Conservation (phyloP, 2,888 invertebrate species). For the Lomographa bimaculata region DNA sequence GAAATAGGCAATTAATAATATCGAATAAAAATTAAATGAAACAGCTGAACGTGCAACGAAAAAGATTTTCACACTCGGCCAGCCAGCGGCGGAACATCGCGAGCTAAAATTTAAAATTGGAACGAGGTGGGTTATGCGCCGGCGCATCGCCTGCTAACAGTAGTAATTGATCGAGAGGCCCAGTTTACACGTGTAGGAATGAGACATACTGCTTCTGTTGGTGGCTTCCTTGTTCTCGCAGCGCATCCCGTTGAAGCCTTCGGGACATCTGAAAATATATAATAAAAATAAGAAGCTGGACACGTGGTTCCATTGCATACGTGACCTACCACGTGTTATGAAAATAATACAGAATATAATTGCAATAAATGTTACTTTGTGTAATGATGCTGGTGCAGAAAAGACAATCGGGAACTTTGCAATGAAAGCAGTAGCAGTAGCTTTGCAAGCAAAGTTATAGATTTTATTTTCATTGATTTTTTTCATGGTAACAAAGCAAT, state of each 20-base stretch:
- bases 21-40: constrained; percentile 24
- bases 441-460: too few species aligned
- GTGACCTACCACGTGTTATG: constrained; percentile 22
- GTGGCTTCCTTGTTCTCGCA: constrained; percentile 92
- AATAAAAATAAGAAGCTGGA: constrained; percentile 2
- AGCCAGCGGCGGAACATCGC: constrained; percentile 52
- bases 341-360: too few species aligned
- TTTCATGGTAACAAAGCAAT: too few species aligned
- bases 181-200: constrained; percentile 90
- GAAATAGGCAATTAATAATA: constrained; percentile 34
- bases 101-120: constrained; percentile 64
- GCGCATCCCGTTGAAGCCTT: constrained; percentile 90
- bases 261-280: constrained; percentile 87
- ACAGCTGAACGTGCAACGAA: constrained; percentile 34
- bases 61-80: constrained; percentile 52
- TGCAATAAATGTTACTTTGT: too few species aligned
- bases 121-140: constrained; percentile 74
- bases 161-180: constrained; percentile 90
- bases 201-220: constrained; percentile 91
- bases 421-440: too few species aligned
- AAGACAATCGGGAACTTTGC: too few species aligned
- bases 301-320: constrained; percentile 6
- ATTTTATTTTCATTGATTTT: too few species aligned
- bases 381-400: too few species aligned
- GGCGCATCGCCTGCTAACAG: constrained; percentile 84